Percentiles rank a stretch among this genome's conserved stretches.
Conservation (phyloP, 2,888 invertebrate genomes). For the Mesochorus sp. region DNA sequence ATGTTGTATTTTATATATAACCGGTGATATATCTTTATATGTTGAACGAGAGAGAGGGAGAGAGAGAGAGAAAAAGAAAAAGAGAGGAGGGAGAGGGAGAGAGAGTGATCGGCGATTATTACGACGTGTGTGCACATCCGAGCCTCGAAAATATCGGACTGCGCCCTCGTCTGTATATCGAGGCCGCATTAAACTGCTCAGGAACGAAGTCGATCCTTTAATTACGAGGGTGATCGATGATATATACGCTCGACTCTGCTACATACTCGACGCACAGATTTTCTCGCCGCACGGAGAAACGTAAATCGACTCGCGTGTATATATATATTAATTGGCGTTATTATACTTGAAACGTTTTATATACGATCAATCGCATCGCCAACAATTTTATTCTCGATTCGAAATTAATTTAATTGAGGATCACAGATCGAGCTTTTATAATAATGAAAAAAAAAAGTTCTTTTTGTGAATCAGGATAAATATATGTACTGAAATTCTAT, state of each 20-base stretch:
- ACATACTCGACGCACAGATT: background rate
- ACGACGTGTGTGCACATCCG: constrained; percentile 37
- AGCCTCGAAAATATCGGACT: constrained; percentile 26
- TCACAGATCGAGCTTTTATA: too few relatives aligned
- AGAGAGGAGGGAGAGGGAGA: background rate
- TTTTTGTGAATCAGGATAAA: too few relatives aligned
- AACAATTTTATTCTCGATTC: background rate
- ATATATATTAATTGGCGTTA: constrained; percentile 41
- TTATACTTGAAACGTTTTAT: constrained; percentile 17
- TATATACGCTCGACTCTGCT: constrained; percentile 32
- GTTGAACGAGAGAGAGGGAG: background rate
- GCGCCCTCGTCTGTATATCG: background rate
- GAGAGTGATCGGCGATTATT: constrained; percentile 53
- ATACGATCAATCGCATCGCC: background rate
- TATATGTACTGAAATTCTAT: too few relatives aligned
- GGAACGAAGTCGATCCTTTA: constrained; percentile 52
- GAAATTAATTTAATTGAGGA: too few relatives aligned
- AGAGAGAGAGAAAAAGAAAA: background rate
- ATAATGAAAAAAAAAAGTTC: too few relatives aligned
- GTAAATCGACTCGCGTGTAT: constrained; percentile 29
- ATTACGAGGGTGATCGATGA: constrained; percentile 62
- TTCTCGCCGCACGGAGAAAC: constrained; percentile 1
- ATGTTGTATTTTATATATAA: constrained; percentile 38
- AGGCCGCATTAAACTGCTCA: constrained; percentile 11
- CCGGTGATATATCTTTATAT: background rate